Conservation (phyloP, 2,797 vertebrate genomes). For the Sitta carolinensis region DNA sequence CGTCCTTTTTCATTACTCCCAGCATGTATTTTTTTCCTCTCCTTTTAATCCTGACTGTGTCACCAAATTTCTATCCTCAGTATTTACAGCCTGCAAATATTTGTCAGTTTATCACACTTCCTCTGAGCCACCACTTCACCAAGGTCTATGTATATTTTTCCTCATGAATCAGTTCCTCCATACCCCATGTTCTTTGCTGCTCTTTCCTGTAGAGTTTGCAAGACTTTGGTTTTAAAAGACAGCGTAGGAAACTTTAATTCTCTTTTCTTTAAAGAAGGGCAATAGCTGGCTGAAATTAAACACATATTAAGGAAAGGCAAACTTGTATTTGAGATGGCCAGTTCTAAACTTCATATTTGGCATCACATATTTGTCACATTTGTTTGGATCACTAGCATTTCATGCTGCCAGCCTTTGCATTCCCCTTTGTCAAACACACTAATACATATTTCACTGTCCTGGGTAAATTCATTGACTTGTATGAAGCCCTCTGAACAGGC, state of each 20-base stretch:
- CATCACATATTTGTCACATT: not conserved
- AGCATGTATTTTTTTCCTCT: not conserved
- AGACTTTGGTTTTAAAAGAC: not conserved
- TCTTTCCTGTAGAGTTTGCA: not conserved
- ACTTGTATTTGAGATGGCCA: not conserved
- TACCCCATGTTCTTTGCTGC: not conserved
- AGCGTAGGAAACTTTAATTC: not conserved
- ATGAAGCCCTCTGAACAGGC: not conserved
- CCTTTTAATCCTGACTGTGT: not conserved
- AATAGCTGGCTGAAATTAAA: not conserved
- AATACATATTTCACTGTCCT: not conserved
- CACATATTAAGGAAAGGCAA: not conserved
- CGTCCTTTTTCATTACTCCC: not conserved
- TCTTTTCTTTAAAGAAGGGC: not conserved
- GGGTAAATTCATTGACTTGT: not conserved
- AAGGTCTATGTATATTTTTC: not conserved
- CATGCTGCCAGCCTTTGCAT: not conserved
- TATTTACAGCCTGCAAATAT: constrained; percentile 45
- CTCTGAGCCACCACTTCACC: not conserved
- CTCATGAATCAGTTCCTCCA: not conserved
- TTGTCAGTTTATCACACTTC: not conserved
- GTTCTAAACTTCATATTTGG: not conserved
- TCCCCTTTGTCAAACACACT: not conserved
- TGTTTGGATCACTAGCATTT: not conserved
- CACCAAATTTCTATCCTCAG: not conserved